These are phyloP conservation scores for Thymelicus sylvestris DNA, from an alignment of 2,888 invertebrate genomes.

Conservation along the genomic window DNA sequence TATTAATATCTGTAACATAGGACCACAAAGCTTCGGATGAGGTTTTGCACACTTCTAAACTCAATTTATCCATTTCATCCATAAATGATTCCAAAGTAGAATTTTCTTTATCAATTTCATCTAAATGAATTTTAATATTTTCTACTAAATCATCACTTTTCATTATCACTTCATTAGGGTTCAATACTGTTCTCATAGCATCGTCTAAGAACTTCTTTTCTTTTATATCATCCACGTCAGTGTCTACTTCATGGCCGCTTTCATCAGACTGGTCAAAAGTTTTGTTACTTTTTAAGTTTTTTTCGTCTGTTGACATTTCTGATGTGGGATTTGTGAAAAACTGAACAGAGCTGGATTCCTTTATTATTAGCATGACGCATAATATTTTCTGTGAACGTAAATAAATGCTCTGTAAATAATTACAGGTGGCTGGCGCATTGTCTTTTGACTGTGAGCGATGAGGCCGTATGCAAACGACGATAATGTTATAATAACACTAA, in stretches of 20 bases:
- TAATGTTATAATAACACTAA: conserved; percentile 35
- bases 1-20: conserved; percentile 73
- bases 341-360: conserved; percentile 59
- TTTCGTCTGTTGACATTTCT: conserved; percentile 75
- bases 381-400: conserved; percentile 59
- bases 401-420: conserved; percentile 31
- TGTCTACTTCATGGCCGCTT: conserved; percentile 72
- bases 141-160: conserved; percentile 61
- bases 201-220: conserved; percentile 74
- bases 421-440: conserved; percentile 28
- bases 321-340: conserved; percentile 68
- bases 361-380: conserved; percentile 51
- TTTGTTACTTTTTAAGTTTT: conserved; percentile 59
- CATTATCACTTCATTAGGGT: conserved; percentile 61
- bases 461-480: conserved; percentile 25
- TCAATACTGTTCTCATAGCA: conserved; percentile 71
- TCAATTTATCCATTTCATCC: conserved; percentile 75
- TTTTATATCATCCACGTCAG: conserved; percentile 65
- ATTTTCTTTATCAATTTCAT: conserved; percentile 65
- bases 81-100: conserved; percentile 67
- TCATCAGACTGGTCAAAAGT: conserved; percentile 70
- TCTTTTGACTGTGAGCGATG: conserved; percentile 21
- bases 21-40: conserved; percentile 76
- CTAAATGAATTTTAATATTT: conserved; percentile 63
- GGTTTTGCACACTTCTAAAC: conserved; percentile 73